Base-by-base conservation (phyloP, 1,140 invertebrate genomes). In the Chironomus striatipennis region DNA sequence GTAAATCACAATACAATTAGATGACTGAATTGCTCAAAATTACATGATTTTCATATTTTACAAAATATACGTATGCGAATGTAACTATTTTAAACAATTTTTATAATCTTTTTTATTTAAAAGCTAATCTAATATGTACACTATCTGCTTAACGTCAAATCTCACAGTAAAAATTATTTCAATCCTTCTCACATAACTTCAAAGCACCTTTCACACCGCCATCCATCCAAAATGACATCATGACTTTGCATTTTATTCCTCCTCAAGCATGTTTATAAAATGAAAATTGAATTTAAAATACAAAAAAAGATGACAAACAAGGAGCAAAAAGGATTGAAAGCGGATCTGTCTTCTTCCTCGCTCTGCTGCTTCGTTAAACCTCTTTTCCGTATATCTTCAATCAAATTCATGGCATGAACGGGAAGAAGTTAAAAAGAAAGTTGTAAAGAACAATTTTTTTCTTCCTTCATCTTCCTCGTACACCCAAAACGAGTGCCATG, bases 361-460 rank as follows among this genome's bases (percentile, higher is more conserved):
- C 65, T 21, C 65, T 70, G 9, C 65, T 20, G 65, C 65, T 70
- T 67, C 17, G n/a, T 18, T 67, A 18, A 67, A 67, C 64, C 64
- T 18, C n/a, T 57, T 67, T 67, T 67, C 8, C 8, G 64, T 17
- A 18, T n/a, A 12, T 67, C n/a, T 67, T 67, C n/a, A 12, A 10
- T 57, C 47, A 57, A 57, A 57, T 12, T n/a, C 24, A 34, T 34
- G 24, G n/a, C 47, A 57, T 12, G n/a, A 57, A 57, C 9, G n/a
- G n/a, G n/a, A 12, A 57, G n/a, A 57, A 10, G 9, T 57, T n/a
- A 57, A n/a, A 57, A 57, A 57, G 9, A 57, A 57, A 57, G n/a
- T 10, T 12, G 47, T 57, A n/a, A 57, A 10, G n/a, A 57, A 57
- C 47, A 8, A n/a, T 67, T 17, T 67, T 17, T 18, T 67, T 47